Base-by-base conservation (phyloP, 1,140 invertebrate genomes). In the Ceratosolen solmsi region DNA sequence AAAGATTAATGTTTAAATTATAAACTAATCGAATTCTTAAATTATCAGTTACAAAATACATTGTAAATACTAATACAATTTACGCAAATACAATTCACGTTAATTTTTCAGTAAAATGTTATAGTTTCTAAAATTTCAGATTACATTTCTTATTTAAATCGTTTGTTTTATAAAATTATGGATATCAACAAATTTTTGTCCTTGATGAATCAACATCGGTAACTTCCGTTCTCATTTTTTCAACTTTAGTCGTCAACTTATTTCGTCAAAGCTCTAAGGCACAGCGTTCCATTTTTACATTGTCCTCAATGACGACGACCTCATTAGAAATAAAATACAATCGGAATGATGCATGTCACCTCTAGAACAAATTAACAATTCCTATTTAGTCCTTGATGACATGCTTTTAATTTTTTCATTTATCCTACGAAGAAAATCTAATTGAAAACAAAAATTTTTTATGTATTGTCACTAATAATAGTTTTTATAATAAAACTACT, bases 241-340 rank as follows among this genome's bases (percentile, higher is more conserved):
- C 8, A 20, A 13, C 51, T 58, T 79, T 51, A 41, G 22, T 27
- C 25, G 20, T 71, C 54, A n/a, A 8, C 63, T 51, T 70, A 54
- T 81, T 74, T 68, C 51, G 38, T 75, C 54, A 82, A 75, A 82
- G 79, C 70, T 36, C 1, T 20, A 36, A n/a, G n/a, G 33, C 51
- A 74, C 30, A 11, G 46, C 27, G 30, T 17, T 56, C 49, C 65
- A 72, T 72, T 73, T 72, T 60, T 68, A 27, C 36, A 33, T 51
- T 20, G 25, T 54, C 3, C 20, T 36, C 73, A n/a, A 27, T 15
- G 38, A 41, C 54, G 33, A 17, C 60, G 41, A 38, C 60, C 75
- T 77, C 60, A 77, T 77, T 77, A 77, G 75, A 77, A 51, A 46
- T 22, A 77, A 51, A 77, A 77, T 77, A 36, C 41, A 77, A 51